Evolutionary conservation across 2,797 vertebrate genomes (phyloP).

Genomic region (Poeciliopsis presidionis): DNA sequence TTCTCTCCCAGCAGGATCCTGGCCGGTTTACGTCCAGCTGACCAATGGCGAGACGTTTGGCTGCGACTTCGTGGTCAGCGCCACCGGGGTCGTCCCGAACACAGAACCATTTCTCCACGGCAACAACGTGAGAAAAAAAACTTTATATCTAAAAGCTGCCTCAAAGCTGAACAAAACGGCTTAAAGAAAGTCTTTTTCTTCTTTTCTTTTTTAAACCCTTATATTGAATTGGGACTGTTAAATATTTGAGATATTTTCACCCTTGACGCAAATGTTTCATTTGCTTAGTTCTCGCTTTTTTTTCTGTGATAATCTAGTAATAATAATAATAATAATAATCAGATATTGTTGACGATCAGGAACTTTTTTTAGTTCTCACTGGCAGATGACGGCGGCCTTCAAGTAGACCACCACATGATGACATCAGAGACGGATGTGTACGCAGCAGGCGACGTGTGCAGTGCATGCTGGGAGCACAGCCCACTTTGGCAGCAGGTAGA

Average conservation of each 20-base stretch:
- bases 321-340: background rate
- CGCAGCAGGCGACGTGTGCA: slow-evolving; percentile 94
- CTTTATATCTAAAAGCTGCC: background rate
- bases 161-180: background rate
- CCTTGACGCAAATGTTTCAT: too few relatives aligned
- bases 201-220: background rate
- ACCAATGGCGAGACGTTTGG: slow-evolving; percentile 90
- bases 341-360: background rate
- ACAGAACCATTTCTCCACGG: slow-evolving; percentile 87
- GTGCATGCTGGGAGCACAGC: slow-evolving; percentile 87
- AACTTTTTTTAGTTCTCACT: slow-evolving; percentile 83
- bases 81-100: slow-evolving; percentile 92
- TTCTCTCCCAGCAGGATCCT: slow-evolving; percentile 71
- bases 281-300: too few relatives aligned
- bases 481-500: slow-evolving; percentile 92
- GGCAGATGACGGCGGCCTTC: slow-evolving; percentile 86
- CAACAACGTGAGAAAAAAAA: slow-evolving; percentile 84
- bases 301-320: too few relatives aligned
- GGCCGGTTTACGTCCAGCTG: slow-evolving; percentile 90
- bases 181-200: background rate
- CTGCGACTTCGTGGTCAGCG: slow-evolving; percentile 93
- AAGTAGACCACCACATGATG: slow-evolving; percentile 88
- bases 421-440: slow-evolving; percentile 88
- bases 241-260: background rate
- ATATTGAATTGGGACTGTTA: background rate